Evolutionary conservation across 2,113 vertebrate species (phyloP), one percentile per base, ranked within the genome.

Genomic region (Aviceda subcristata): DNA sequence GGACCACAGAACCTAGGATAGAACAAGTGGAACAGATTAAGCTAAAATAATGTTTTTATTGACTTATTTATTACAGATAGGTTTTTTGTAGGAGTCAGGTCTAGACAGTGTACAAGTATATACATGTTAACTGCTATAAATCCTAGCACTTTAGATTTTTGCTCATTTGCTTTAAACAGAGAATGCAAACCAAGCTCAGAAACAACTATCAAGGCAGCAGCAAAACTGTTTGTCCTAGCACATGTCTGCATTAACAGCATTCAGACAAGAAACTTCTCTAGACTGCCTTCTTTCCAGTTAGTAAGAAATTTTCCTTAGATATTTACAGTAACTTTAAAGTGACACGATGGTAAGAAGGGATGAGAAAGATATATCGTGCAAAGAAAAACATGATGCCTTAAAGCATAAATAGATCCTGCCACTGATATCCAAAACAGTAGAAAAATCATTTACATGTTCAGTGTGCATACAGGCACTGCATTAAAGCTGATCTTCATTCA

Each of bases 1-100:
- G 76, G 68, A 92, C 36, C 39, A 63, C 77, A 87, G 89, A 90
- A 68, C 94, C 97, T 98, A 56, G 27, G 8, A 91, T 23, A 80
- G 46, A 94, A 56, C n/a, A 91, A 94, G 57, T 23, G 5, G 32
- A 63, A 91, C 3, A 81, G 14, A 72, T 78, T 39, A 73, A 68
- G 43, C 29, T 87, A 68, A 72, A 92, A 51, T 7, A 41, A 4
- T 16, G 2, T 9, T 29, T 77, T 86, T 55, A 71, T 23, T 90
- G 13, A 81, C 22, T 85, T 51, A 41, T 21, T 75, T 73, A 59
- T 24, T 57, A 39, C 17, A 67, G 34, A 11, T 7, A 21, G 34
- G 7, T 34, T 60, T 74, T 29, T 69, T 21, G 8, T 26, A 45
- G 41, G 8, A 56, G 15, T 50, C 55, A 23, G 34, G 21, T 45